These are phyloP conservation scores for Callyntrura sp. DNA, from an alignment of 2,888 invertebrate species.

Conservation along the genomic window DNA sequence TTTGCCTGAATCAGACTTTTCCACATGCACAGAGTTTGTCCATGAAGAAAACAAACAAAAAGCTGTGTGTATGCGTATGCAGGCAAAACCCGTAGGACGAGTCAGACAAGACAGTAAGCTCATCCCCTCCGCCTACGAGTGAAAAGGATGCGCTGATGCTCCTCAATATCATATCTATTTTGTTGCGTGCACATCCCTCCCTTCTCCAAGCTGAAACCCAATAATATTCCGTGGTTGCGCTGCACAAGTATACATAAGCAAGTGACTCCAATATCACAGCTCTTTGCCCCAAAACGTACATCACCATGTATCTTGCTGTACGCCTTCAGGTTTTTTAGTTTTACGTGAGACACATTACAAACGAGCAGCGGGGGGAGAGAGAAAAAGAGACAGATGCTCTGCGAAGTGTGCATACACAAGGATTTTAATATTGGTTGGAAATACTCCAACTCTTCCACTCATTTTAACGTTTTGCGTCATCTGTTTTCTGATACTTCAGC, in stretches of 20 bases:
- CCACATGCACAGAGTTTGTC: no score
- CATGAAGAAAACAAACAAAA: neutral
- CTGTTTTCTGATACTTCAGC: slow-evolving; percentile 25
- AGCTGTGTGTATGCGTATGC: no score
- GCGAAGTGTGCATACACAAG: neutral
- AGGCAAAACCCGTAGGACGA: slow-evolving; percentile 42
- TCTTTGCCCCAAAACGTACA: neutral
- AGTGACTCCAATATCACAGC: neutral
- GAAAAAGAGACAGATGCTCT: neutral
- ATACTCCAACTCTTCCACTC: slow-evolving; percentile 32
- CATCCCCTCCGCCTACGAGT: slow-evolving; percentile 70
- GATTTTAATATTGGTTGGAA: slow-evolving; percentile 8
- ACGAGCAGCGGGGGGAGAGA: neutral
- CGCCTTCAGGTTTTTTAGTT: no score
- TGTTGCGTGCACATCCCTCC: slow-evolving; percentile 73
- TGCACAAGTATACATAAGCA: neutral
- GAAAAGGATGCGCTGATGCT: slow-evolving; percentile 77
- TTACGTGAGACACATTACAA: no score
- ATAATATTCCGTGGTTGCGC: slow-evolving; percentile 16
- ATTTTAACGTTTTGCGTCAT: slow-evolving; percentile 57
- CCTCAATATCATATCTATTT: slow-evolving; percentile 73
- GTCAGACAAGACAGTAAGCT: slow-evolving; percentile 31
- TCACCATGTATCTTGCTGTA: no score
- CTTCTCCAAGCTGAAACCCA: slow-evolving; percentile 59
- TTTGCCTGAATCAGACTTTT: no score